These are phyloP conservation scores for Cherax destructor DNA, from an alignment of 1,140 invertebrate genomes.

Conservation along the genomic window DNA sequence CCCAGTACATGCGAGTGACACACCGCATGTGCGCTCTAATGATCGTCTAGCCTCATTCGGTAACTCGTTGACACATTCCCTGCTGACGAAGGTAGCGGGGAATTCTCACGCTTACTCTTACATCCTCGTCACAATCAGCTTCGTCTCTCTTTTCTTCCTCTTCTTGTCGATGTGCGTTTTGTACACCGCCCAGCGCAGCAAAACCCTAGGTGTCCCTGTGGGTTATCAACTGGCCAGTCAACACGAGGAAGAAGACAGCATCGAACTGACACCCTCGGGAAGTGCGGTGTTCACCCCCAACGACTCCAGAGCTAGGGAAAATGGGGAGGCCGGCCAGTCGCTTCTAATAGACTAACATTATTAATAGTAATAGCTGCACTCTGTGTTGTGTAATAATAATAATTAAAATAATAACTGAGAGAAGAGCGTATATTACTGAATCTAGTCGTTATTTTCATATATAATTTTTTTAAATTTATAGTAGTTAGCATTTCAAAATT, in stretches of 20 bases:
- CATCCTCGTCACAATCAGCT: constrained; percentile 58
- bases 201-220: constrained; percentile 58
- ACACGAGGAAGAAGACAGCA: constrained; percentile 73
- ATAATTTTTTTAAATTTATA: too few species aligned
- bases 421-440: constrained; percentile 12
- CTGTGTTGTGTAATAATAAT: not conserved
- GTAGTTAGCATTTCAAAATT: too few species aligned
- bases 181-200: constrained; percentile 57
- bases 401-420: not conserved
- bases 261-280: constrained; percentile 65
- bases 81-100: constrained; percentile 47
- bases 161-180: constrained; percentile 62
- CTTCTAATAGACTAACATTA: constrained; percentile 66
- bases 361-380: not conserved
- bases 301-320: constrained; percentile 44
- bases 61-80: constrained; percentile 73
- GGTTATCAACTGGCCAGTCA: constrained; percentile 73
- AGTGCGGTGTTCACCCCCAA: constrained; percentile 49
- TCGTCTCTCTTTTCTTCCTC: constrained; percentile 44
- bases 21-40: constrained; percentile 78
- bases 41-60: constrained; percentile 77
- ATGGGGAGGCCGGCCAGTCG: constrained; percentile 69
- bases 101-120: constrained; percentile 62
- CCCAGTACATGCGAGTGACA: constrained; percentile 76
- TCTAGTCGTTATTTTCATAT: constrained; percentile 34